Evolutionary conservation across 2,797 vertebrate species (phyloP).

Genomic region (Clarias laeviceps): DNA sequence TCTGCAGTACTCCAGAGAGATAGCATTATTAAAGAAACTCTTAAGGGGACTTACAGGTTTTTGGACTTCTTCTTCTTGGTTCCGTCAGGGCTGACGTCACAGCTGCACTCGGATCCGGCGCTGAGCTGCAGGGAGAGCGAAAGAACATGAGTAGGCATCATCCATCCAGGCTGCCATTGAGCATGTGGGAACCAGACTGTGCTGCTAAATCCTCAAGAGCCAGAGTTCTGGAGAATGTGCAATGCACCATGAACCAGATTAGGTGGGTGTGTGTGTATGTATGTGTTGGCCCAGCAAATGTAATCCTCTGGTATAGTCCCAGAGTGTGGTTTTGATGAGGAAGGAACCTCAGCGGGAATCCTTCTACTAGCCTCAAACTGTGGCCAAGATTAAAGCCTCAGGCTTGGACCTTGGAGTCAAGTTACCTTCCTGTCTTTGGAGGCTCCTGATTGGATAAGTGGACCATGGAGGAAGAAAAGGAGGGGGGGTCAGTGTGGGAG

Average conservation of each 20-base stretch:
- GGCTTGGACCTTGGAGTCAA: constrained; percentile 71
- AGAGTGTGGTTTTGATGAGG: constrained; percentile 56
- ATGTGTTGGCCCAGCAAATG: constrained; percentile 8
- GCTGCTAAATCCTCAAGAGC: constrained; percentile 38
- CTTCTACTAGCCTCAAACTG: constrained; percentile 66
- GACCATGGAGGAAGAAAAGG: constrained; percentile 45
- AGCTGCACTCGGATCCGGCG: constrained; percentile 78
- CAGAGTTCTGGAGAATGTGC: constrained; percentile 20
- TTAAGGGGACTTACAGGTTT: constrained; percentile 82
- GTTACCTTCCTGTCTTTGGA: constrained; percentile 71
- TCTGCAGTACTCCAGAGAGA: not conserved
- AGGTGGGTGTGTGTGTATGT: constrained; percentile 41
- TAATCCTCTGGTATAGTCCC: not conserved
- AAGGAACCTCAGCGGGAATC: constrained; percentile 53
- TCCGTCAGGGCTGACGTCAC: constrained; percentile 77
- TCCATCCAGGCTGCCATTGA: constrained; percentile 59
- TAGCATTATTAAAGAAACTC: not conserved
- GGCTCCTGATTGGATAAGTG: constrained; percentile 66
- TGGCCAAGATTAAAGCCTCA: constrained; percentile 68
- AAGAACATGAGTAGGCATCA: constrained; percentile 72
- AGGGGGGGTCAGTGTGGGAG: constrained; percentile 63
- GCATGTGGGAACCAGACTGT: constrained; percentile 31
- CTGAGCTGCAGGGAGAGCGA: constrained; percentile 82
- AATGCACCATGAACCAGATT: constrained; percentile 19
- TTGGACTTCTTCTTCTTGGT: constrained; percentile 87